These are phyloP conservation scores for Myrmecobius fasciatus DNA, from an alignment of 2,113 vertebrate species.

Conservation along the genomic window DNA sequence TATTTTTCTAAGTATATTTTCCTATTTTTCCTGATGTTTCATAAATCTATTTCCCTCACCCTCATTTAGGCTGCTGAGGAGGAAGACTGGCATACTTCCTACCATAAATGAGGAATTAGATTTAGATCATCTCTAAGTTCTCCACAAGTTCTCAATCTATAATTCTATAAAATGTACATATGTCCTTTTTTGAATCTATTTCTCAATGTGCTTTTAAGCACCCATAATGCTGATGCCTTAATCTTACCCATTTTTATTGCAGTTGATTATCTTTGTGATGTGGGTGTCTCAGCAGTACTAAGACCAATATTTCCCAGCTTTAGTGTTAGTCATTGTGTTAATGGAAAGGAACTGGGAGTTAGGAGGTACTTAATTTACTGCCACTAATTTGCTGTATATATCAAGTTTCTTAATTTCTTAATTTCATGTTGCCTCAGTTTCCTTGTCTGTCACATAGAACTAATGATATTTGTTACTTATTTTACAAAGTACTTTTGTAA, in stretches of 20 bases:
- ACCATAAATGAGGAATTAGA: not conserved
- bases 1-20: not conserved
- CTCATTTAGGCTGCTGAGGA: not conserved
- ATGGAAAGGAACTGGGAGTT: constrained; percentile 8
- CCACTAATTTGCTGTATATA: not conserved
- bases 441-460: not conserved
- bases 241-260: not conserved
- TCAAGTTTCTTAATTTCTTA: not conserved
- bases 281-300: not conserved
- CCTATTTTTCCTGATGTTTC: not conserved
- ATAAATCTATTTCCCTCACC: not conserved
- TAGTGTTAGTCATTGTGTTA: constrained; percentile 33
- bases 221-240: not conserved
- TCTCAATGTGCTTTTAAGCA: not conserved
- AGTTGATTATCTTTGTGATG: constrained; percentile 1
- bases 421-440: constrained; percentile 13
- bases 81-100: not conserved
- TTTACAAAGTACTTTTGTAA: not conserved
- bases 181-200: not conserved
- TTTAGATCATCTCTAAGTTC: not conserved
- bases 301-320: not conserved
- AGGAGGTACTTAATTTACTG: constrained; percentile 5
- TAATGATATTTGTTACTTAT: not conserved
- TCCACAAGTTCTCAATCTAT: not conserved
- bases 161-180: not conserved